Conservation (phyloP, 2,113 vertebrate genomes). For the Scalopus aquaticus region DNA sequence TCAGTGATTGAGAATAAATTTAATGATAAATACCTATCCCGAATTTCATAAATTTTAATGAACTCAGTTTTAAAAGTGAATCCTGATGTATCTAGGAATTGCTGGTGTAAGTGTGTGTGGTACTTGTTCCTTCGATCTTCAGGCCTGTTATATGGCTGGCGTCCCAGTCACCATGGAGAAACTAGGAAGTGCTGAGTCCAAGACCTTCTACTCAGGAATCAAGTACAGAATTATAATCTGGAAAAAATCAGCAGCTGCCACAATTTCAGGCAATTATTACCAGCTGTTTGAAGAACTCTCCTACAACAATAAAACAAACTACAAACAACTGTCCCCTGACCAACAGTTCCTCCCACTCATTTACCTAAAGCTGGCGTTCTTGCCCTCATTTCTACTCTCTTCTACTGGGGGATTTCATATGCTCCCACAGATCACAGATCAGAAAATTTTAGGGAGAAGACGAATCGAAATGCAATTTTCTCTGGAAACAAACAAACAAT, state of each 20-base stretch:
- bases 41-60: not conserved
- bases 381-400: not conserved
- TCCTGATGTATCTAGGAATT: not conserved
- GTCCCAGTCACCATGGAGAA: not conserved
- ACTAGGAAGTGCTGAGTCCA: not conserved
- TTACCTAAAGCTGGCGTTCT: not conserved
- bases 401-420: not conserved
- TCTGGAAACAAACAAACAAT: conserved; percentile 15
- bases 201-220: not conserved
- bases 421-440: conserved; percentile 4
- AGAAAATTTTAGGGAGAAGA: conserved; percentile 18
- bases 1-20: not conserved
- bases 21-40: not conserved
- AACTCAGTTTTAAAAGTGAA: not conserved
- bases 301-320: not conserved
- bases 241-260: not conserved
- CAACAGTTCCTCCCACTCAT: not conserved
- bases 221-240: not conserved
- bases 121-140: not conserved
- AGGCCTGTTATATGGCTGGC: not conserved
- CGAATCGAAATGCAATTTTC: conserved; percentile 29
- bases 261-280: not conserved
- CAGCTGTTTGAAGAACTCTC: not conserved
- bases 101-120: not conserved
- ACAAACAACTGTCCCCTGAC: rapidly evolving